Base-by-base conservation (phyloP, 2,797 vertebrate genomes). In the Mionectes olivaceus region DNA sequence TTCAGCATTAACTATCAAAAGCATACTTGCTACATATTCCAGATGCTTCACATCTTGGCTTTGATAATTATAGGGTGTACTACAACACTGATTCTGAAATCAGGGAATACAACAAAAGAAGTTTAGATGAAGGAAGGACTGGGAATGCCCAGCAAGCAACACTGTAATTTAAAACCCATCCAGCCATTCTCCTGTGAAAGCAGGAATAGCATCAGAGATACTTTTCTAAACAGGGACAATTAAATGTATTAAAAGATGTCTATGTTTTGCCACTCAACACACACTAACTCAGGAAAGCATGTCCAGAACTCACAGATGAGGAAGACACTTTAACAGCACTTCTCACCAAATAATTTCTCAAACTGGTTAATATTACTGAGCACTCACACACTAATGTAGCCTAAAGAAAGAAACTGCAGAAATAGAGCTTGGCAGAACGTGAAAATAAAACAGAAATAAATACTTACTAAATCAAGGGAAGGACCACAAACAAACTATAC, bases 371-470 rank as follows among this genome's bases (percentile, higher is more conserved):
- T 19, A 16, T 52, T 33, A 41, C 49, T 55, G 43, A 71, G 33
- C 44, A 59, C 33, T 57, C 53, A 59, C 10, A 32, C 18, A 49
- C 19, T 69, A 47, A 52, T 13, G 55, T 16, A 79, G 41, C 63
- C 71, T 39, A 52, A 83, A 65, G 63, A 78, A 94, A 85, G 18
- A 60, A 90, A 74, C 0, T 77, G 37, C 60, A 89, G 84, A 84
- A 80, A 64, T 2, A 89, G 56, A 74, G 50, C 43, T 87, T 35
- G 16, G 61, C 46, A 82, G 71, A 89, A 83, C 16, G 61, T 10
- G 39, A 79, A 81, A 90, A 78, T 37, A 69, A 82, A 84, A 4
- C 35, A 86, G 61, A 87, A 90, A 90, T 32, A 92, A 91, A 81
- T 92, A 82, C 74, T 89, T 50, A 83, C 53, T 19, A 39, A 61